Evolutionary conservation across 2,888 invertebrate genomes (phyloP).

Genomic region (Caenorhabditis zanzibari): DNA sequence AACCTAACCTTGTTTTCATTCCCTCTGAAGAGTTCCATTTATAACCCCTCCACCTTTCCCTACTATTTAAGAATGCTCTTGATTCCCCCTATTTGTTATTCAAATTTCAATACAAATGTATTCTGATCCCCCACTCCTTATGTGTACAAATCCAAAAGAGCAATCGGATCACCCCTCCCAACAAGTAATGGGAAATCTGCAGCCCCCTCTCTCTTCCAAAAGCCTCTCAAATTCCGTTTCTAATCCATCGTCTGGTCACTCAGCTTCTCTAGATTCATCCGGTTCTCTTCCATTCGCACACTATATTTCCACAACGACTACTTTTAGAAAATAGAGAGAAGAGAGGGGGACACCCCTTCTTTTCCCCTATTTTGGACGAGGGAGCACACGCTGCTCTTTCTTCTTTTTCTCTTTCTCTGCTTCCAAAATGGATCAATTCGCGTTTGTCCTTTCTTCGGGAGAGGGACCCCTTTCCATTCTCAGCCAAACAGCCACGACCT

Average conservation of each 20-base stretch:
- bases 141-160: conserved; percentile 16
- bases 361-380: conserved; percentile 32
- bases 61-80: background rate
- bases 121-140: conserved; percentile 6
- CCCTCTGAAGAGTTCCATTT: too few relatives aligned
- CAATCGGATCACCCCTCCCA: conserved; percentile 37
- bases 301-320: conserved; percentile 12
- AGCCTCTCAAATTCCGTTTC: conserved; percentile 56
- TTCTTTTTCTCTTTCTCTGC: conserved; percentile 21
- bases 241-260: conserved; percentile 63
- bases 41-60: background rate
- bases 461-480: conserved; percentile 24
- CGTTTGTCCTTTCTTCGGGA: conserved; percentile 24
- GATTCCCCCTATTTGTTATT: conserved; percentile 1
- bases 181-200: conserved; percentile 15
- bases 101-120: conserved; percentile 34
- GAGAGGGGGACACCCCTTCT: conserved; percentile 25
- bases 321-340: conserved; percentile 34
- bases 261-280: conserved; percentile 24
- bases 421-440: conserved; percentile 62
- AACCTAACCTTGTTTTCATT: conserved; percentile 4
- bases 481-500: conserved; percentile 17
- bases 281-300: conserved; percentile 23
- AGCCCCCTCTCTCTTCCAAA: background rate
- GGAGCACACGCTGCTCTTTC: conserved; percentile 40